A percentile compares a stretch with the other conserved stretches of the same genome.
Evolutionary conservation across 1,140 invertebrate species (phyloP).

Genomic region (Papilio polyxenes): DNA sequence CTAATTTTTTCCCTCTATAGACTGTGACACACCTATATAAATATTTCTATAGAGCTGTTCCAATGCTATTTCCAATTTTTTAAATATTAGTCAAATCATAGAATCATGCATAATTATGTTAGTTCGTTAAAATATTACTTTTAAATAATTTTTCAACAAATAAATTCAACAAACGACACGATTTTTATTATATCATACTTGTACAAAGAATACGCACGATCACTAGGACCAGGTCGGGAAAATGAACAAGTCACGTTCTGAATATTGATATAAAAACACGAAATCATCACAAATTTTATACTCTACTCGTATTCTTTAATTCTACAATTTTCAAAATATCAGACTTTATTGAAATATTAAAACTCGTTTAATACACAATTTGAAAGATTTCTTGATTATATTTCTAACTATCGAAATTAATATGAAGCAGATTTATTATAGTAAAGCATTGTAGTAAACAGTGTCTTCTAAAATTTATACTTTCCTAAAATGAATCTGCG

Average conservation of each 20-base stretch:
- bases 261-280: background rate
- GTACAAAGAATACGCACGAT: background rate
- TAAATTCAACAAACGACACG: background rate
- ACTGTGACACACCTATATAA: too few relatives aligned
- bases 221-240: background rate
- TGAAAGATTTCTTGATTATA: background rate
- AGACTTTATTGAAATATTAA: background rate
- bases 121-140: too few relatives aligned
- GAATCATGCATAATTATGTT: too few relatives aligned
- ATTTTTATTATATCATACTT: background rate
- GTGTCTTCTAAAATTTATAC: background rate
- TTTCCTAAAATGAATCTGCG: background rate
- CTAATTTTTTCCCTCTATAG: too few relatives aligned
- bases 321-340: background rate
- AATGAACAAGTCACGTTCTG: constrained; percentile 12
- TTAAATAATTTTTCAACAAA: background rate
- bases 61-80: too few relatives aligned
- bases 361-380: constrained; percentile 2
- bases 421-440: background rate
- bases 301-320: background rate
- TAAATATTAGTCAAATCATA: too few relatives aligned
- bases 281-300: background rate
- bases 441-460: background rate
- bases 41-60: too few relatives aligned
- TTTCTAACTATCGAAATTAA: background rate